Evolutionary conservation across 2,888 invertebrate genomes (phyloP).

Genomic region (Melanostoma scalare): DNA sequence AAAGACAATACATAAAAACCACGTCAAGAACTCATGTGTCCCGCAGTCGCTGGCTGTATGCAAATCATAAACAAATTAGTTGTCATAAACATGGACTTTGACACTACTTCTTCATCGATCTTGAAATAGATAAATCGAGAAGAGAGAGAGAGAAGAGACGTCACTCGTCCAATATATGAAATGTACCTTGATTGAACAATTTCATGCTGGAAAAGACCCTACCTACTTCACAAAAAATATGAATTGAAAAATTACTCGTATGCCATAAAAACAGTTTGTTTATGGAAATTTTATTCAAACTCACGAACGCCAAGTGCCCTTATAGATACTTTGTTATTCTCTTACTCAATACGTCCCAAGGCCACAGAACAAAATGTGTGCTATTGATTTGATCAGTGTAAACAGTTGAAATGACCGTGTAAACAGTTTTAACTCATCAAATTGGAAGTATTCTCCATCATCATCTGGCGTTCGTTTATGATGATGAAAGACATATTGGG

Average conservation of each 20-base stretch:
- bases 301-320: slow-evolving; percentile 36
- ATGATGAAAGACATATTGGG: slow-evolving; percentile 9
- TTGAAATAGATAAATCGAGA: slow-evolving; percentile 4
- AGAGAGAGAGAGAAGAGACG: not conserved
- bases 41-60: slow-evolving; percentile 34
- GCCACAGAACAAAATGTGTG: slow-evolving; percentile 15
- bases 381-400: slow-evolving; percentile 45
- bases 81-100: slow-evolving; percentile 45
- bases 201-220: slow-evolving; percentile 41
- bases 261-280: slow-evolving; percentile 14
- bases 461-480: not conserved
- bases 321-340: not conserved
- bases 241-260: slow-evolving; percentile 35
- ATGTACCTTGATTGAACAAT: slow-evolving; percentile 40
- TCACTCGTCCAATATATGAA: not conserved
- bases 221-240: slow-evolving; percentile 29
- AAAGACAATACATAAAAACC: slow-evolving; percentile 34
- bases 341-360: slow-evolving; percentile 17
- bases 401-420: slow-evolving; percentile 34
- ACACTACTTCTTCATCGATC: slow-evolving; percentile 22
- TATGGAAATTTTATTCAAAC: slow-evolving; percentile 35
- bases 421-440: slow-evolving; percentile 38
- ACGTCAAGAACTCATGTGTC: slow-evolving; percentile 20
- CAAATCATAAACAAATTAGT: slow-evolving; percentile 62
- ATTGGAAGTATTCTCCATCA: slow-evolving; percentile 7